Evolutionary conservation across 1,140 invertebrate species (phyloP).

Genomic region (Ceratoteleas bidentatus): DNA sequence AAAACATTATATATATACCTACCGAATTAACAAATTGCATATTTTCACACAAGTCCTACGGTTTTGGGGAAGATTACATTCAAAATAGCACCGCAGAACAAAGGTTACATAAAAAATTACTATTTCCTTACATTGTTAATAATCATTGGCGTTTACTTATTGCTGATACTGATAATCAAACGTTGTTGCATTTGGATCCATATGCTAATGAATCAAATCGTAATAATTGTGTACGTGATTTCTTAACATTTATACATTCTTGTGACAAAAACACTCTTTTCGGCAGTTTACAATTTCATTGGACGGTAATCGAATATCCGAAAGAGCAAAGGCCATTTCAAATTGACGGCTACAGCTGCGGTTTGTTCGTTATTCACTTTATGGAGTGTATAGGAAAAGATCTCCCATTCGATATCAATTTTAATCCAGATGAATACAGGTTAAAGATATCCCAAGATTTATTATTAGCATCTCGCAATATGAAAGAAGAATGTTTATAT

Average conservation of each 20-base stretch:
- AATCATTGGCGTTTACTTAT: slow-evolving; percentile 9
- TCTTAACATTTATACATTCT: background rate
- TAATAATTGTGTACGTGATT: background rate
- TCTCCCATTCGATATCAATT: background rate
- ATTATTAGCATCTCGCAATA: background rate
- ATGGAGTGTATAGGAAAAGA: slow-evolving; percentile 4
- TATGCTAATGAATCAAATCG: background rate
- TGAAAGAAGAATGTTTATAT: slow-evolving; percentile 5
- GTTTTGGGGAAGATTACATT: background rate
- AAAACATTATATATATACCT: slow-evolving; percentile 11
- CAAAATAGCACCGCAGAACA: slow-evolving; percentile 3
- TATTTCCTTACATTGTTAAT: background rate
- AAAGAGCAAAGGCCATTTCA: slow-evolving; percentile 12
- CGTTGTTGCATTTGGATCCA: slow-evolving; percentile 10
- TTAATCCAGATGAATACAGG: background rate
- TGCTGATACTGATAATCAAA: background rate
- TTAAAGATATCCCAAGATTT: background rate
- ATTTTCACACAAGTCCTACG: background rate
- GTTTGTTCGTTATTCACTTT: background rate
- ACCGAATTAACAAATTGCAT: slow-evolving; percentile 5
- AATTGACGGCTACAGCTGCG: background rate
- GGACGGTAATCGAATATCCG: background rate
- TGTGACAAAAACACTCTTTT: background rate
- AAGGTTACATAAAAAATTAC: slow-evolving; percentile 3
- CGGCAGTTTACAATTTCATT: background rate